Evolutionary conservation across 2,888 invertebrate species (phyloP).

Genomic region (Drosophila phalerata): DNA sequence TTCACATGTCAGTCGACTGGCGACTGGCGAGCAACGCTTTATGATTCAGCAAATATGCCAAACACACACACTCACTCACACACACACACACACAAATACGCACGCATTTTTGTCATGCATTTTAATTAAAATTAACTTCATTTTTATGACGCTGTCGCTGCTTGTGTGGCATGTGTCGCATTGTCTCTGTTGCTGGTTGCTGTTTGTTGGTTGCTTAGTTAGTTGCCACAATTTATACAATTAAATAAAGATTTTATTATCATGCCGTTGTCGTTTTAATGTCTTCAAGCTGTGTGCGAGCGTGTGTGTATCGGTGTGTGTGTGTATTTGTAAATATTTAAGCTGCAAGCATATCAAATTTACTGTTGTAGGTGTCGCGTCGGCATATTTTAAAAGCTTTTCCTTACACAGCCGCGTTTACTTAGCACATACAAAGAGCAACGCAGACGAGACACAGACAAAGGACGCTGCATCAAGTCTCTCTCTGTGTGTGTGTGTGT

Average conservation of each 20-base stretch:
- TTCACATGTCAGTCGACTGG: conserved; percentile 25
- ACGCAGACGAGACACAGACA: neutral
- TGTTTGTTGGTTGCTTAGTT: conserved; percentile 57
- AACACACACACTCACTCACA: conserved; percentile 14
- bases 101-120: conserved; percentile 75
- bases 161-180: conserved; percentile 50
- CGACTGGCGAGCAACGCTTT: conserved; percentile 51
- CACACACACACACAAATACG: conserved; percentile 19
- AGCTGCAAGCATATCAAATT: conserved; percentile 77
- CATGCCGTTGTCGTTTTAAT: conserved; percentile 66
- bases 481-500: conserved; percentile 12
- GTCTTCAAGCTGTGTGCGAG: conserved; percentile 38
- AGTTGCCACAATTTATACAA: conserved; percentile 78
- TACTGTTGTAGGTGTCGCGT: conserved; percentile 81
- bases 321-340: conserved; percentile 79
- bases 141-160: conserved; percentile 70
- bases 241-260: conserved; percentile 81
- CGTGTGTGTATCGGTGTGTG: conserved; percentile 21
- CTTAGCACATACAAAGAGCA: conserved; percentile 54
- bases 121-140: conserved; percentile 81
- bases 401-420: conserved; percentile 76
- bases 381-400: conserved; percentile 84
- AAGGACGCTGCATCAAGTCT: conserved; percentile 37
- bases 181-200: conserved; percentile 39
- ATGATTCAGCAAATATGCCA: conserved; percentile 69